phyloP scores from a whole-genome alignment of 2,888 invertebrate species.

The Dryobota labecula region DNA sequence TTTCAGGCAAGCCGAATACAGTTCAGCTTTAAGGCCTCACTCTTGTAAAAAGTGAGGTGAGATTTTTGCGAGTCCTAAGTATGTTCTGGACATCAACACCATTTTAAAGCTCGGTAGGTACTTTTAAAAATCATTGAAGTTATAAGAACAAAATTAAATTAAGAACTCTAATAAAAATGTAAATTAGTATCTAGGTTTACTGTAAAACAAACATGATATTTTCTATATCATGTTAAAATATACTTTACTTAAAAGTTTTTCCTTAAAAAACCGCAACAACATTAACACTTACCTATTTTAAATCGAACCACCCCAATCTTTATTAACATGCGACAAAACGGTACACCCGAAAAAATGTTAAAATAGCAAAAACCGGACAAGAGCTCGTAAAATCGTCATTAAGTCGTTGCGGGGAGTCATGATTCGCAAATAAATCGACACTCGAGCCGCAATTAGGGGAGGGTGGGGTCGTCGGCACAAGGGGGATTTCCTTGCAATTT shows the following conservation, averaged over 20 bases:
- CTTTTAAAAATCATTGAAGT: no score
- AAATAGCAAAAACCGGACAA: slow-evolving; percentile 64
- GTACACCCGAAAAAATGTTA: slow-evolving; percentile 60
- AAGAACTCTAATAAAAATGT: background rate
- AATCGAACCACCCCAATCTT: slow-evolving; percentile 11
- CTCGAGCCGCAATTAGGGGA: slow-evolving; percentile 85
- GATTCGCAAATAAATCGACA: slow-evolving; percentile 87
- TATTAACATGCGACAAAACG: slow-evolving; percentile 49
- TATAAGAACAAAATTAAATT: background rate
- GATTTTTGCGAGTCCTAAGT: background rate
- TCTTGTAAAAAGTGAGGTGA: slow-evolving; percentile 6
- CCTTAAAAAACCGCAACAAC: background rate
- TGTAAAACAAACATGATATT: background rate
- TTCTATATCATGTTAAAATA: background rate
- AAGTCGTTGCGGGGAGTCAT: slow-evolving; percentile 74
- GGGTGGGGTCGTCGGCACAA: slow-evolving; percentile 73
- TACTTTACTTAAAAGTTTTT: background rate
- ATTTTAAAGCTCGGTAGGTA: background rate
- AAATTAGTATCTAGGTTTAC: background rate
- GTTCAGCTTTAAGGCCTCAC: background rate
- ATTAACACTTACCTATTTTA: slow-evolving; percentile 20
- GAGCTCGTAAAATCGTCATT: slow-evolving; percentile 74
- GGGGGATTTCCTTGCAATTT: slow-evolving; percentile 88
- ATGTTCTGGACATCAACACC: background rate
- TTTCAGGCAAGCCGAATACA: background rate